Evolutionary conservation across 2,113 vertebrate genomes (phyloP).

Genomic region (Amblyopsis rosae): DNA sequence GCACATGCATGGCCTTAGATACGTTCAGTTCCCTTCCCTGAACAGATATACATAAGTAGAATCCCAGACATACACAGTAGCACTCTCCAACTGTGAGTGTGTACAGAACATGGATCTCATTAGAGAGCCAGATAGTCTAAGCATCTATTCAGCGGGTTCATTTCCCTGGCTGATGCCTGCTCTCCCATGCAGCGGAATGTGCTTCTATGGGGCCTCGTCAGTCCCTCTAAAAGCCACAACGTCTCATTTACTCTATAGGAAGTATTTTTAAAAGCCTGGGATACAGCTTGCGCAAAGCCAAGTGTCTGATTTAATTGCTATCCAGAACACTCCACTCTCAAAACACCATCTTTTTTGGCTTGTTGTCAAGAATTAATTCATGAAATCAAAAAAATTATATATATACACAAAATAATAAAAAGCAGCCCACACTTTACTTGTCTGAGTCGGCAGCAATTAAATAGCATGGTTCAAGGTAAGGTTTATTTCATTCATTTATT

Average conservation of each 20-base stretch:
- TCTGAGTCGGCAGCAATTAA: constrained; percentile 71
- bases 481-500: constrained; percentile 67
- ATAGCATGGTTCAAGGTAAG: constrained; percentile 68
- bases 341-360: neutral
- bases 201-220: constrained; percentile 57
- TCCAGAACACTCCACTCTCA: constrained; percentile 15
- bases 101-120: constrained; percentile 33
- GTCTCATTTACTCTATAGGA: constrained; percentile 62
- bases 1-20: too few species aligned
- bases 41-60: too few species aligned
- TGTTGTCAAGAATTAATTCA: constrained; percentile 54
- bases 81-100: neutral
- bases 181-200: constrained; percentile 35
- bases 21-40: too few species aligned
- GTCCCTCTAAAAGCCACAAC: constrained; percentile 54
- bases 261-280: constrained; percentile 53
- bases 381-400: constrained; percentile 28
- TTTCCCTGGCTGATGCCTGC: constrained; percentile 61
- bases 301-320: constrained; percentile 47
- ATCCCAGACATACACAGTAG: constrained; percentile 9
- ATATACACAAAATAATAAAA: neutral
- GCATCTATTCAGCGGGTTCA: constrained; percentile 60
- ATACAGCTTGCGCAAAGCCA: constrained; percentile 43
- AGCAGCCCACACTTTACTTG: constrained; percentile 9
- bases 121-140: constrained; percentile 52